Evolutionary conservation across 92 coral and sea anemone species (phyloP).

Genomic region (Phenganax subtilis): DNA sequence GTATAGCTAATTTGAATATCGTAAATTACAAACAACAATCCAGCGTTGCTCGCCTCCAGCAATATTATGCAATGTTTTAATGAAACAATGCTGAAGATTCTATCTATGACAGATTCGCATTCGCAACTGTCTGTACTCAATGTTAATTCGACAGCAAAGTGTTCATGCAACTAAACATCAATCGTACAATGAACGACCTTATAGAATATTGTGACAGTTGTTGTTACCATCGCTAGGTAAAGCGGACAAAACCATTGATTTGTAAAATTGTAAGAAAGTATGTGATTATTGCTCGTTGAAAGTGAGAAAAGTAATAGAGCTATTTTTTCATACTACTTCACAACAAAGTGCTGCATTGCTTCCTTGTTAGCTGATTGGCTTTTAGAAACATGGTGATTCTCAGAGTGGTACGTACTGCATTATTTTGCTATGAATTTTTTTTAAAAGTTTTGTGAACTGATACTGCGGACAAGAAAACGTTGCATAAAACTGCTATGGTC

Average conservation of each 20-base stretch:
- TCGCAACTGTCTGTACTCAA: neutral
- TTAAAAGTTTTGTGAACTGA: too few relatives aligned
- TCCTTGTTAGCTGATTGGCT: slow-evolving; percentile 1
- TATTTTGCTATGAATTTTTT: neutral
- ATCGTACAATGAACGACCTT: too few relatives aligned
- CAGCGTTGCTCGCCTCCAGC: neutral
- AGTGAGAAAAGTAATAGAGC: neutral
- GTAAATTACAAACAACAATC: slow-evolving; percentile 30
- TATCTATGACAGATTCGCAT: neutral
- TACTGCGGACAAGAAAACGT: too few relatives aligned
- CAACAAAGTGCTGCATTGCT: neutral
- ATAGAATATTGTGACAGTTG: too few relatives aligned
- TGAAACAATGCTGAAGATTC: neutral
- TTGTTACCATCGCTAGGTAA: too few relatives aligned
- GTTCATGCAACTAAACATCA: neutral
- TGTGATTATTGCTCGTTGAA: neutral
- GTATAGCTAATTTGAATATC: slow-evolving; percentile 27
- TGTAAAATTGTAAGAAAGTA: neutral
- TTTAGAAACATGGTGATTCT: slow-evolving; percentile 20
- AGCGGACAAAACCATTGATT: too few relatives aligned
- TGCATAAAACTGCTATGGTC: neutral
- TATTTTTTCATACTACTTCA: neutral
- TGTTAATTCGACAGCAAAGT: neutral
- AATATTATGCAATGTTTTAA: neutral
- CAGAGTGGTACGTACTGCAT: slow-evolving; percentile 20